phyloP scores from a whole-genome alignment of 2,113 vertebrate species.

The Madoqua kirkii region DNA sequence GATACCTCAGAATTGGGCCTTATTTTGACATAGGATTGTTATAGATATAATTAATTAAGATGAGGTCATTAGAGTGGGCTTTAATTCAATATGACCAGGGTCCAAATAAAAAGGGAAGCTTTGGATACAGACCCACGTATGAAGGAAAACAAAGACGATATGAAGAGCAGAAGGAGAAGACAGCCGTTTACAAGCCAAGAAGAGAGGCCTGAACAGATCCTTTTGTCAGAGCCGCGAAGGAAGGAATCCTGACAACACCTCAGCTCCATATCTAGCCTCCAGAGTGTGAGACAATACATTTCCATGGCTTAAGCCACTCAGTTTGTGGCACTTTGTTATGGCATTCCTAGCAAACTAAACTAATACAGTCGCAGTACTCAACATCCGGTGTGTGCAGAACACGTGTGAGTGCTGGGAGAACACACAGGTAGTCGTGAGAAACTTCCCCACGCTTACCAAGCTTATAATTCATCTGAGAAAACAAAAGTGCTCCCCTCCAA shows the following conservation, averaged over 20 bases:
- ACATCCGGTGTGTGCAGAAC: background rate
- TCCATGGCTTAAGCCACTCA: background rate
- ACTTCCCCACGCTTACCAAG: background rate
- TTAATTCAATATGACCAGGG: background rate
- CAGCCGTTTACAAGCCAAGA: too few species aligned
- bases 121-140: background rate
- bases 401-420: background rate
- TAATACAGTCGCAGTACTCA: background rate
- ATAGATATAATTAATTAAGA: background rate
- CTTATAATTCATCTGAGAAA: background rate
- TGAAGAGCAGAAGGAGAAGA: background rate
- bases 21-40: background rate
- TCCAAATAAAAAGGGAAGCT: background rate
- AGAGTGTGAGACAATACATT: background rate
- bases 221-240: background rate
- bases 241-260: background rate
- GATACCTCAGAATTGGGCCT: background rate
- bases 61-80: background rate
- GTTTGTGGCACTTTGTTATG: background rate
- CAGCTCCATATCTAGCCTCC: background rate
- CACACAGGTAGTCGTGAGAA: background rate
- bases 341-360: background rate
- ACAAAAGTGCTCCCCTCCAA: background rate
- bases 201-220: background rate
- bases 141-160: background rate